Evolutionary conservation across 2,888 invertebrate species (phyloP).

Genomic region (Sinohyriopsis cumingii): DNA sequence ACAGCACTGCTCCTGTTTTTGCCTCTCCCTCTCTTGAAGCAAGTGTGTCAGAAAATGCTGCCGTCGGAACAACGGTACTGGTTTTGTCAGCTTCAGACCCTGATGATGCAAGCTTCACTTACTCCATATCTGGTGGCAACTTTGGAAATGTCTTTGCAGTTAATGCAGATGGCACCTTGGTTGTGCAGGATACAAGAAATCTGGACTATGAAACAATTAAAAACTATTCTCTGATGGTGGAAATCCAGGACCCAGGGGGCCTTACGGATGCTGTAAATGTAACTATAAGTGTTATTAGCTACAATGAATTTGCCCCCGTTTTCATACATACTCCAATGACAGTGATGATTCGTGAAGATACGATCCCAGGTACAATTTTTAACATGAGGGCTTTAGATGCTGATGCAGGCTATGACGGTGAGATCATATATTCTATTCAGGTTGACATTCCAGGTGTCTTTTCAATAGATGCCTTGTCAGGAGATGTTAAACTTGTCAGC

Average conservation of each 20-base stretch:
- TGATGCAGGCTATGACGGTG: slow-evolving; percentile 51
- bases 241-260: slow-evolving; percentile 90
- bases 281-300: slow-evolving; percentile 41
- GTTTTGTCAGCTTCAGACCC: slow-evolving; percentile 44
- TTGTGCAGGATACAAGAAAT: slow-evolving; percentile 27
- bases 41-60: slow-evolving; percentile 46
- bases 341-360: slow-evolving; percentile 45
- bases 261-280: slow-evolving; percentile 86
- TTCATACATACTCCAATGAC: slow-evolving; percentile 25
- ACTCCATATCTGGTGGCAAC: slow-evolving; percentile 28
- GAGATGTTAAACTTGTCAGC: slow-evolving; percentile 25
- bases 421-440: slow-evolving; percentile 38
- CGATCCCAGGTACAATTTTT: slow-evolving; percentile 37
- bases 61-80: slow-evolving; percentile 32
- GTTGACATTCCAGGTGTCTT: slow-evolving; percentile 39
- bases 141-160: slow-evolving; percentile 40
- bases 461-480: slow-evolving; percentile 33
- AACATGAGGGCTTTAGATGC: slow-evolving; percentile 51
- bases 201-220: slow-evolving; percentile 46
- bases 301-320: slow-evolving; percentile 50
- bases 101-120: slow-evolving; percentile 42
- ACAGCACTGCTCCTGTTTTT: slow-evolving; percentile 50
- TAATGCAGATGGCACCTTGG: slow-evolving; percentile 29
- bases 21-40: slow-evolving; percentile 38
- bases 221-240: slow-evolving; percentile 73